Conservation (phyloP, 2,797 vertebrate genomes). For the Amniataba percoides region DNA sequence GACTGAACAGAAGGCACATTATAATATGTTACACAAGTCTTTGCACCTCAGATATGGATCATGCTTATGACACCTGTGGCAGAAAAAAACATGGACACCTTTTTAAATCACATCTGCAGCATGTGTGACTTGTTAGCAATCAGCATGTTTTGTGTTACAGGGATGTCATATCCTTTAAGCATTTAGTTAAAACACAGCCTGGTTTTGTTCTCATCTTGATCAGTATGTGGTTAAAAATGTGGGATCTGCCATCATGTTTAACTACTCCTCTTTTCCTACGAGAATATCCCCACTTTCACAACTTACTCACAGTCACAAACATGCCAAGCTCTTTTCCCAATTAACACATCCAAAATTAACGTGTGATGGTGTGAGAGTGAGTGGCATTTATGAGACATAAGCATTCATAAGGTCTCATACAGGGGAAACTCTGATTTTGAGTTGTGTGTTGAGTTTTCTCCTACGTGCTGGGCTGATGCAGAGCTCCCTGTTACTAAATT, state of each 20-base stretch:
- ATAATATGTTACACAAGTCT: slow-evolving; percentile 11
- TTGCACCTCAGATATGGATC: slow-evolving; percentile 29
- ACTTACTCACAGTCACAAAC: slow-evolving; percentile 18
- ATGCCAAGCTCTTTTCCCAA: slow-evolving; percentile 47
- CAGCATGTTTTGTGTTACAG: not conserved
- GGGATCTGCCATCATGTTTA: slow-evolving; percentile 1
- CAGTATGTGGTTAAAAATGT: slow-evolving; percentile 10
- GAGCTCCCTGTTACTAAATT: not conserved
- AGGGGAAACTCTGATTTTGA: slow-evolving; percentile 23
- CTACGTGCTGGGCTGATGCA: not conserved
- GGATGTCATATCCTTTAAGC: not conserved
- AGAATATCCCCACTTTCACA: slow-evolving; percentile 32
- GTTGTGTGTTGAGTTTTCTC: slow-evolving; percentile 4
- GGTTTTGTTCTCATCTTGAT: not conserved
- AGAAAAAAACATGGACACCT: slow-evolving; percentile 10
- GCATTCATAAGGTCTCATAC: slow-evolving; percentile 14
- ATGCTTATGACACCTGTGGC: not conserved
- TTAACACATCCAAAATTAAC: slow-evolving; percentile 77
- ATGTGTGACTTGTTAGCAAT: slow-evolving; percentile 21
- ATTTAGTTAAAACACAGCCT: not conserved
- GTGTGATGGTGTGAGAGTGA: slow-evolving; percentile 47
- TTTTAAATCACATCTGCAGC: slow-evolving; percentile 14
- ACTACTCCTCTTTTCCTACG: slow-evolving; percentile 1
- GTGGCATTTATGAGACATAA: slow-evolving; percentile 10
- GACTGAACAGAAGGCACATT: slow-evolving; percentile 30